phyloP scores from a whole-genome alignment of 2,888 invertebrate species.

The Candidula unifasciata region DNA sequence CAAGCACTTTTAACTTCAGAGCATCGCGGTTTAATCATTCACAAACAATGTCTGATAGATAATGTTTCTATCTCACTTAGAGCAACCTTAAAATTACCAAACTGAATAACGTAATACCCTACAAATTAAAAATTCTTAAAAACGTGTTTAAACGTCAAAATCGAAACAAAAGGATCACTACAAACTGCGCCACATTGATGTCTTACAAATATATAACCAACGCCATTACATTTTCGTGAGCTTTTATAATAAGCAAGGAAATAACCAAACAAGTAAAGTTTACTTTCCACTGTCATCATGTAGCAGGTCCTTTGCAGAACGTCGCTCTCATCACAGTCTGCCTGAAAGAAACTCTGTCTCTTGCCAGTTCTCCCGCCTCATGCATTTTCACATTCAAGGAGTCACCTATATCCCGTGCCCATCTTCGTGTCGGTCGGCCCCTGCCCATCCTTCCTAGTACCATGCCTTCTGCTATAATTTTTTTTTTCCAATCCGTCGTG shows the following conservation, averaged over 20 bases:
- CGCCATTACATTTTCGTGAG: slow-evolving; percentile 1
- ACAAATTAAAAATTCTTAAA: slow-evolving; percentile 10
- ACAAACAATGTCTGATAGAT: slow-evolving; percentile 1
- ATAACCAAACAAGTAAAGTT: slow-evolving; percentile 18
- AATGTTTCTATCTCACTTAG: background rate
- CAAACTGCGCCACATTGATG: slow-evolving; percentile 14
- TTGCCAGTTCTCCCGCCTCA: no score
- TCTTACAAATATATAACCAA: slow-evolving; percentile 45
- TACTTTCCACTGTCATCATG: no score
- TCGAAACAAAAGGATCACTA: slow-evolving; percentile 22
- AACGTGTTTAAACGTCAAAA: slow-evolving; percentile 18
- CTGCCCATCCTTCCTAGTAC: no score
- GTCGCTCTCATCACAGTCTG: no score
- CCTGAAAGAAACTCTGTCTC: no score
- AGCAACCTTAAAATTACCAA: slow-evolving; percentile 27
- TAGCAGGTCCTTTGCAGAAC: no score
- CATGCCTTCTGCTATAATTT: no score
- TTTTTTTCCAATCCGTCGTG: no score
- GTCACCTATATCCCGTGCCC: no score
- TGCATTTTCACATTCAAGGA: no score
- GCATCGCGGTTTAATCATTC: slow-evolving; percentile 18
- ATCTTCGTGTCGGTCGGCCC: no score
- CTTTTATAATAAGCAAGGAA: background rate
- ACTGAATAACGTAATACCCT: slow-evolving; percentile 7
- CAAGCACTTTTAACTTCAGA: slow-evolving; percentile 11